Conservation (phyloP, 2,113 vertebrate genomes). For the Mobula hypostoma region DNA sequence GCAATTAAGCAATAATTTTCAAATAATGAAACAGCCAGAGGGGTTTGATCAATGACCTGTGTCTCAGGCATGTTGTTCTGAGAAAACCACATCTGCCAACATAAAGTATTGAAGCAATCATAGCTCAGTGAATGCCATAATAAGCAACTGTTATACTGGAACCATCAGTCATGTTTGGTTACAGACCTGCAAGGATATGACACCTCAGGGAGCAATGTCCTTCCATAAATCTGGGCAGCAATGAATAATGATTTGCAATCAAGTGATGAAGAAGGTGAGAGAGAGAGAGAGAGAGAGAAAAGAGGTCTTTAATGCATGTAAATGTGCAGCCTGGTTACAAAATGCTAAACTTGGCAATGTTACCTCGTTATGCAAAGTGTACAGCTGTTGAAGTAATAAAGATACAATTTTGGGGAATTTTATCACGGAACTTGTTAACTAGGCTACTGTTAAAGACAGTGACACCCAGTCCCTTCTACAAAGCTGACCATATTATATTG, state of each 20-base stretch:
- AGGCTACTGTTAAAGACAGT: slow-evolving; percentile 72
- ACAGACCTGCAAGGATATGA: slow-evolving; percentile 79
- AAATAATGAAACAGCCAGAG: slow-evolving; percentile 80
- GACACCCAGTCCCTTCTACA: slow-evolving; percentile 75
- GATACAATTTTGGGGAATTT: slow-evolving; percentile 76
- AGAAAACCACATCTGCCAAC: slow-evolving; percentile 84
- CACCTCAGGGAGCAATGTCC: slow-evolving; percentile 79
- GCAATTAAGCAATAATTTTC: slow-evolving; percentile 79
- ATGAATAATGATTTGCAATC: slow-evolving; percentile 85
- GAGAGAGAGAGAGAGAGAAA: slow-evolving; percentile 45
- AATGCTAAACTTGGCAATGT: slow-evolving; percentile 60
- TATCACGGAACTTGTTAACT: slow-evolving; percentile 72
- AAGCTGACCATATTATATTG: slow-evolving; percentile 74
- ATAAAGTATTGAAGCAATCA: slow-evolving; percentile 84
- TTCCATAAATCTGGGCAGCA: slow-evolving; percentile 82
- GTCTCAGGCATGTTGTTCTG: slow-evolving; percentile 72
- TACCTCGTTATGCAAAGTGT: slow-evolving; percentile 76
- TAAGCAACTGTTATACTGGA: slow-evolving; percentile 79
- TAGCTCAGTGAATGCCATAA: slow-evolving; percentile 74
- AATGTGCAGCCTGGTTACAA: slow-evolving; percentile 65
- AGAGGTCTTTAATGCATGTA: slow-evolving; percentile 73
- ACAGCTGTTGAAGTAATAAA: slow-evolving; percentile 78
- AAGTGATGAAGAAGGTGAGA: slow-evolving; percentile 70
- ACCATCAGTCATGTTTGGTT: slow-evolving; percentile 77
- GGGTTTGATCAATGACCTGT: slow-evolving; percentile 82